Evolutionary conservation across 2,113 vertebrate species (phyloP).

Genomic region (Ammodytes marinus): DNA sequence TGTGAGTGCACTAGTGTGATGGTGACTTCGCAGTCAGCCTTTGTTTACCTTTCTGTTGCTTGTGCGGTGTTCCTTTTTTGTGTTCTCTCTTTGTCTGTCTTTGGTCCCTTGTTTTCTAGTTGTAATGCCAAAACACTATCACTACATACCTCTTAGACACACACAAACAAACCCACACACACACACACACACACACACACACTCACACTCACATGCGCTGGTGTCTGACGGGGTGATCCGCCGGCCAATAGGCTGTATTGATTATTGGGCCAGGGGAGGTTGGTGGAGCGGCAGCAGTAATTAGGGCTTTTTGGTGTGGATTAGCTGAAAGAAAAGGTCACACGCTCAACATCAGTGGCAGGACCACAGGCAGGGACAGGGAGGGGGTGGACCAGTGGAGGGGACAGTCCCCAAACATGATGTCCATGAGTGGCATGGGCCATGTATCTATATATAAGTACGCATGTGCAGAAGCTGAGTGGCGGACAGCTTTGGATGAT

Average conservation of each 20-base stretch:
- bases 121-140: slow-evolving; percentile 11
- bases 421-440: slow-evolving; percentile 28
- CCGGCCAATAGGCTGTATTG: slow-evolving; percentile 92
- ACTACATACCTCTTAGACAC: background rate
- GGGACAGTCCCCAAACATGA: slow-evolving; percentile 62
- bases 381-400: slow-evolving; percentile 25
- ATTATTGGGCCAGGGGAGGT: slow-evolving; percentile 92
- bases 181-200: slow-evolving; percentile 31
- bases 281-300: slow-evolving; percentile 95
- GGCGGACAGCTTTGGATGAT: background rate
- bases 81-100: background rate
- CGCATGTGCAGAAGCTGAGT: background rate
- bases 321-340: slow-evolving; percentile 99
- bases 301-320: slow-evolving; percentile 99
- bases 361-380: slow-evolving; percentile 83
- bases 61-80: background rate
- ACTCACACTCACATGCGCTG: slow-evolving; percentile 69
- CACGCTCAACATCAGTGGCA: slow-evolving; percentile 94
- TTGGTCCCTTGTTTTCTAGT: background rate
- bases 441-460: background rate
- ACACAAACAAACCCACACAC: slow-evolving; percentile 11
- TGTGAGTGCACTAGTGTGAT: background rate
- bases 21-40: slow-evolving; percentile 33
- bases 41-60: slow-evolving; percentile 20
- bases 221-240: slow-evolving; percentile 94